phyloP scores from a whole-genome alignment of 2,113 vertebrate species.

The Aptenodytes forsteri region DNA sequence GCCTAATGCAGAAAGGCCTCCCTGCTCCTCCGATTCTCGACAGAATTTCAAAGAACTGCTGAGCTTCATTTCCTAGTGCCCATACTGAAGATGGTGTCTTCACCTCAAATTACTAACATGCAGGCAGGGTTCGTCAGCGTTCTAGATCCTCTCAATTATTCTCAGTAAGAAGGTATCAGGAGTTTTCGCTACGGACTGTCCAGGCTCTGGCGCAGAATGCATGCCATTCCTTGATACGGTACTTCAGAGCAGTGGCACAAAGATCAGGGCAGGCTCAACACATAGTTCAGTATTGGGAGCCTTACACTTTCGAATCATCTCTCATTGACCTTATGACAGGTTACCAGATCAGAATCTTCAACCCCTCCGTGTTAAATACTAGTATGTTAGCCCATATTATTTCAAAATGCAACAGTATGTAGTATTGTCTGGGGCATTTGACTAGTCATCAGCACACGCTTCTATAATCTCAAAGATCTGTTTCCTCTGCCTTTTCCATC shows the following conservation, averaged over 20 bases:
- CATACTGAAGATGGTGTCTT: background rate
- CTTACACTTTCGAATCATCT: background rate
- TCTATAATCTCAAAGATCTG: background rate
- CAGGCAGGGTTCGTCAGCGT: background rate
- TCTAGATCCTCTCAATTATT: background rate
- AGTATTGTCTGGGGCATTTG: background rate
- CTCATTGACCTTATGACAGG: background rate
- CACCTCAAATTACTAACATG: background rate
- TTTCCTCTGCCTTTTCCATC: background rate
- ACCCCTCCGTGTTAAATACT: background rate
- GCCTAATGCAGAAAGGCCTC: background rate
- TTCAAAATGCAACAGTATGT: background rate
- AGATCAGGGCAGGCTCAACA: background rate
- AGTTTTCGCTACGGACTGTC: accelerated
- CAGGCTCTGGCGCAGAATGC: background rate
- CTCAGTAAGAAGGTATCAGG: background rate
- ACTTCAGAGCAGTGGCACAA: background rate
- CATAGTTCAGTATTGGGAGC: background rate
- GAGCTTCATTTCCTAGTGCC: background rate
- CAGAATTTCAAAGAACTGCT: background rate
- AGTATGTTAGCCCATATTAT: background rate
- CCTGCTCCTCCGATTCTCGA: background rate
- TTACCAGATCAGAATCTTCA: background rate
- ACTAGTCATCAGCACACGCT: background rate
- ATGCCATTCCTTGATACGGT: accelerated